These are phyloP conservation scores for Druon quercuslanigerum DNA, from an alignment of 1,140 invertebrate species.

Conservation along the genomic window DNA sequence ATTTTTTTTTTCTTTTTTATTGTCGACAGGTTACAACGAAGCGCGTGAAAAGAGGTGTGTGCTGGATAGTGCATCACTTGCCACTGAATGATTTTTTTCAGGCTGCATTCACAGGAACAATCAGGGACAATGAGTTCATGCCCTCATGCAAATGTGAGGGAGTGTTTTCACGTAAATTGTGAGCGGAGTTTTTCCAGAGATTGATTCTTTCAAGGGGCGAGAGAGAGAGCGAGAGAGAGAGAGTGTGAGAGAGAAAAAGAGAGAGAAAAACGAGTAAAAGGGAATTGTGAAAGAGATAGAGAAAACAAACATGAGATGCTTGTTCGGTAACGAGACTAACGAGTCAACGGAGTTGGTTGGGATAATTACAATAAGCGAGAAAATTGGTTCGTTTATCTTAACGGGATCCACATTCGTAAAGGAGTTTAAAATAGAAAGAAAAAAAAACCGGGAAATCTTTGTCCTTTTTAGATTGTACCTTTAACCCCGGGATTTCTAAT, in stretches of 20 bases:
- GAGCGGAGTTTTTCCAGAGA: slow-evolving; percentile 4
- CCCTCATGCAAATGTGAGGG: slow-evolving; percentile 6
- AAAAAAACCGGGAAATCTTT: neutral
- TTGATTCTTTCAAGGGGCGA: neutral
- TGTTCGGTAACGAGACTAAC: neutral
- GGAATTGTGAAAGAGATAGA: neutral
- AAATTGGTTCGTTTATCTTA: slow-evolving; percentile 18
- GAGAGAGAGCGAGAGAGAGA: neutral
- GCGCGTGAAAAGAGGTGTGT: slow-evolving; percentile 49
- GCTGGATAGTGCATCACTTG: slow-evolving; percentile 38
- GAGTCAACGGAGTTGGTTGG: neutral
- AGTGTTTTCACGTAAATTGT: neutral
- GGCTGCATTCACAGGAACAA: slow-evolving; percentile 22
- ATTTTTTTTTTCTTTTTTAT: slow-evolving; percentile 23
- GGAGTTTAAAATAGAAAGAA: neutral
- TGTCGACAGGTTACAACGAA: slow-evolving; percentile 43
- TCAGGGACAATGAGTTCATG: slow-evolving; percentile 4
- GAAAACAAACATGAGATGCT: neutral
- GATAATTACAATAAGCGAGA: neutral
- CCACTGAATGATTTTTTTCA: slow-evolving; percentile 54
- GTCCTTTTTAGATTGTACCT: too few species aligned
- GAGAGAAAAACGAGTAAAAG: neutral
- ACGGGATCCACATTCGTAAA: neutral
- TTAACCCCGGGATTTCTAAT: too few species aligned
- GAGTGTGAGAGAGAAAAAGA: neutral